phyloP scores from a whole-genome alignment of 2,888 invertebrate genomes.

The Stramonita haemastoma region DNA sequence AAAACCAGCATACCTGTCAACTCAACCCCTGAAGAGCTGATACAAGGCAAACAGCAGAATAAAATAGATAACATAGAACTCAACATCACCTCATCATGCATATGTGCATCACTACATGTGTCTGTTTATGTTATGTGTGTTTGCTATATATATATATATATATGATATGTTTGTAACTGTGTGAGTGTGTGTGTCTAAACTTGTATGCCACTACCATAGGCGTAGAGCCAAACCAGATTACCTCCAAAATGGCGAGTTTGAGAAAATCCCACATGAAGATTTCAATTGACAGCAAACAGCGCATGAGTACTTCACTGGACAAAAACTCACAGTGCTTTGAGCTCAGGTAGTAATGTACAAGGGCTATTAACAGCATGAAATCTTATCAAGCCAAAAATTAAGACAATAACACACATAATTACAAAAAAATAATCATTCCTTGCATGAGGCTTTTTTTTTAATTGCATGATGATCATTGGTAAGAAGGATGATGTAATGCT shows the following conservation, averaged over 20 bases:
- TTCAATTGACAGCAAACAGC: neutral
- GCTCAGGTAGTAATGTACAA: neutral
- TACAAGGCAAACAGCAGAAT: no score
- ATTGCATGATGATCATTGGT: no score
- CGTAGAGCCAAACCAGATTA: neutral
- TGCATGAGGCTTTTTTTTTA: neutral
- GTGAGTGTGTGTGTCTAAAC: no score
- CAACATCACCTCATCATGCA: no score
- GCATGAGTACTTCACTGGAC: neutral
- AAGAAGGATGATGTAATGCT: no score
- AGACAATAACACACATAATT: neutral
- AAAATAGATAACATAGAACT: no score
- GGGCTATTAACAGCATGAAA: constrained; percentile 3
- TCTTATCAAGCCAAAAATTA: neutral
- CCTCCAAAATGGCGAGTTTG: neutral
- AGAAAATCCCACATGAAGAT: neutral
- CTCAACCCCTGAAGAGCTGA: no score
- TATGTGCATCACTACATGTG: no score
- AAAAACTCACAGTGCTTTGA: constrained; percentile 11
- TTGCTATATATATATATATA: no score
- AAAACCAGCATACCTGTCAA: no score
- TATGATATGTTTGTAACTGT: no score
- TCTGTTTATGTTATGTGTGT: no score
- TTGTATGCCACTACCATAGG: neutral
- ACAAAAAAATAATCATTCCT: neutral